Evolutionary conservation across 2,113 vertebrate genomes (phyloP), one percentile per base, ranked within the genome.

Genomic region (Myotis brandtii): DNA sequence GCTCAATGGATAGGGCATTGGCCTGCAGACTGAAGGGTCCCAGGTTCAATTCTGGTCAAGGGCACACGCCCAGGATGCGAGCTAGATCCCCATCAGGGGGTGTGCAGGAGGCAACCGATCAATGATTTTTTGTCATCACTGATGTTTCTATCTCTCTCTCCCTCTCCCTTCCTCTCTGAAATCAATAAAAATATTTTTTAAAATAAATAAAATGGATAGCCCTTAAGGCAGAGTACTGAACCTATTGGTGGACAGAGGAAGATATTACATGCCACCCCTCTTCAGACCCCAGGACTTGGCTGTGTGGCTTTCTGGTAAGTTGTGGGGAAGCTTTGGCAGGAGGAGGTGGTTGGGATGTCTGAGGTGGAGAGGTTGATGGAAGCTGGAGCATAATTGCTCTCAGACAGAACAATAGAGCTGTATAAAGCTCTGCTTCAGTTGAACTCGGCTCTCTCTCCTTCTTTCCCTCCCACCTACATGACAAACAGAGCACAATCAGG

Each of bases 401-500:
- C 90, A 81, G 96, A 96, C n/a, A 95, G 69, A 93, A 97, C 94
- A 97, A 93, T 76, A 88, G 96, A 79, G 91, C 97, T 96, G 95
- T 83, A 96, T 95, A 97, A 95, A 94, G 92, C 96, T 91, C 59
- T 69, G 79, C 95, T 97, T 93, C 88, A 83, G 77, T 46, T 97
- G 95, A 69, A 37, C 93, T 84, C 86, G 4, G 62, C 91, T 82
- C 87, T 20, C 48, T 69, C 94, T 87, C 89, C 90, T 86, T 92
- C 91, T 73, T 50, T 90, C 93, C 94, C 96, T 98, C 94, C 97
- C 95, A 98, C 95, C 96, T 94, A 91, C 88, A 66, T 76, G 89
- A 97, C 95, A 97, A 95, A 94, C 94, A 88, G 66, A 66, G 94
- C 43, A 98, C 90, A 95, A 95, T 93, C 92, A 96, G 88, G 97